phyloP scores from a whole-genome alignment of 2,888 invertebrate genomes.

The Lamproptera curius region DNA sequence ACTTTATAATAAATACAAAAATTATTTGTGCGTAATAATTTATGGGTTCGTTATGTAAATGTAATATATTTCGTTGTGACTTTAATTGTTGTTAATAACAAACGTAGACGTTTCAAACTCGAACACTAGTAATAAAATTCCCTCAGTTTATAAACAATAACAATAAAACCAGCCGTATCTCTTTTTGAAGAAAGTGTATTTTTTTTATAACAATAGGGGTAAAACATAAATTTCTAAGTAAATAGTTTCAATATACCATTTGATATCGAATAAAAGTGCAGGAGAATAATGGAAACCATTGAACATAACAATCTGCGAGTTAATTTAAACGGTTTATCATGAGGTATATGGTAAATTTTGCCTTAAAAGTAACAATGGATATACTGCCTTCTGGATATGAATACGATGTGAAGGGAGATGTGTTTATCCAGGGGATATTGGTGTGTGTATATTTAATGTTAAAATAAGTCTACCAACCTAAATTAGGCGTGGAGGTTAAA shows the following conservation, averaged over 20 bases:
- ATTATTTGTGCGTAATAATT: too few relatives aligned
- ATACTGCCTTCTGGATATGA: slow-evolving; percentile 50
- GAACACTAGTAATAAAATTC: too few relatives aligned
- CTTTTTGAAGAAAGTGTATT: background rate
- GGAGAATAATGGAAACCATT: slow-evolving; percentile 45
- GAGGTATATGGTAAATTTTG: slow-evolving; percentile 38
- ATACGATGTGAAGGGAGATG: slow-evolving; percentile 65
- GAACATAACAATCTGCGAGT: slow-evolving; percentile 23
- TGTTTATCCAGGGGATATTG: slow-evolving; percentile 74
- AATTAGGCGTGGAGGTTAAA: slow-evolving; percentile 74
- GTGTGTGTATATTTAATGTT: slow-evolving; percentile 73
- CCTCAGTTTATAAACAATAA: too few relatives aligned
- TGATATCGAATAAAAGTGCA: slow-evolving; percentile 42
- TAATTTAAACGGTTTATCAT: slow-evolving; percentile 29
- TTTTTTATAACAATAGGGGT: too few relatives aligned
- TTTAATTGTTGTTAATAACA: too few relatives aligned
- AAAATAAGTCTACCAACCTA: slow-evolving; percentile 73
- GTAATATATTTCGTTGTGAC: too few relatives aligned
- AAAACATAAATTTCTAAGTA: too few relatives aligned
- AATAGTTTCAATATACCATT: slow-evolving; percentile 28
- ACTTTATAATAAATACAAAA: too few relatives aligned
- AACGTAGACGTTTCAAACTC: too few relatives aligned
- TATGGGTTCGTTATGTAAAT: too few relatives aligned
- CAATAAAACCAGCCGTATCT: background rate
- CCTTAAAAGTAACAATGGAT: slow-evolving; percentile 28